phyloP scores from a whole-genome alignment of 2,797 vertebrate species.

The Gouania willdenowi region DNA sequence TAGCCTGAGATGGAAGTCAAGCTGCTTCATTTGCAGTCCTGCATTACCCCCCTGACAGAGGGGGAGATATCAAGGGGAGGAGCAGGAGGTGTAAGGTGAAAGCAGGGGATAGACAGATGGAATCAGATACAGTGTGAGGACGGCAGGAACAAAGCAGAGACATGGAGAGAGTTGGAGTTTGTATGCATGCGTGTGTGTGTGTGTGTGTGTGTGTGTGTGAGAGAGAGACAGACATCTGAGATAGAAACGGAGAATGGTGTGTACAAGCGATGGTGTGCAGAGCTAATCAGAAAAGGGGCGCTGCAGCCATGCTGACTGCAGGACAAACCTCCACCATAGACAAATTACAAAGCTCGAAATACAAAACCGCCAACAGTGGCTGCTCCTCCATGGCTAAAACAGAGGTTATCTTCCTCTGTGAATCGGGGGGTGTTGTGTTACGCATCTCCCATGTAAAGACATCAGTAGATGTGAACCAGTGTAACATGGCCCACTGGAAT shows the following conservation, averaged over 20 bases:
- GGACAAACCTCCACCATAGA: constrained; percentile 62
- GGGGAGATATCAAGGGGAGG: constrained; percentile 26
- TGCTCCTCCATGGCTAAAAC: constrained; percentile 53
- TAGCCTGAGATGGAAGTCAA: constrained; percentile 71
- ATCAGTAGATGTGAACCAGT: constrained; percentile 65
- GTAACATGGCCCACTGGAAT: constrained; percentile 66
- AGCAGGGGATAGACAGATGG: constrained; percentile 32
- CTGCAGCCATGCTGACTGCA: constrained; percentile 59
- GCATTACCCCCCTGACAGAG: constrained; percentile 58
- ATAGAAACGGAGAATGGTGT: constrained; percentile 24
- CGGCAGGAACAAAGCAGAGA: constrained; percentile 37
- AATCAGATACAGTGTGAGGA: constrained; percentile 45
- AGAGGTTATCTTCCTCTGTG: constrained; percentile 68
- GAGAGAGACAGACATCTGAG: constrained; percentile 11
- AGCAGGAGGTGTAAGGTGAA: constrained; percentile 22
- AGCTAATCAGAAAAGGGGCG: constrained; percentile 26
- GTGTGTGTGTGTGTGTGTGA: neutral
- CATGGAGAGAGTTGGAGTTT: too few relatives aligned
- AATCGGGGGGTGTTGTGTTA: constrained; percentile 65
- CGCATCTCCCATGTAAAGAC: constrained; percentile 73
- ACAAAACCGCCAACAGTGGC: constrained; percentile 61
- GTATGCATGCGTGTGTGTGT: constrained; percentile 7
- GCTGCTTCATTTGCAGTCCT: constrained; percentile 69
- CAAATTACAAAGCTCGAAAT: constrained; percentile 70
- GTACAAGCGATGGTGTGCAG: constrained; percentile 21